phyloP scores from a whole-genome alignment of 1,140 invertebrate species.

The Adelges cooleyi region DNA sequence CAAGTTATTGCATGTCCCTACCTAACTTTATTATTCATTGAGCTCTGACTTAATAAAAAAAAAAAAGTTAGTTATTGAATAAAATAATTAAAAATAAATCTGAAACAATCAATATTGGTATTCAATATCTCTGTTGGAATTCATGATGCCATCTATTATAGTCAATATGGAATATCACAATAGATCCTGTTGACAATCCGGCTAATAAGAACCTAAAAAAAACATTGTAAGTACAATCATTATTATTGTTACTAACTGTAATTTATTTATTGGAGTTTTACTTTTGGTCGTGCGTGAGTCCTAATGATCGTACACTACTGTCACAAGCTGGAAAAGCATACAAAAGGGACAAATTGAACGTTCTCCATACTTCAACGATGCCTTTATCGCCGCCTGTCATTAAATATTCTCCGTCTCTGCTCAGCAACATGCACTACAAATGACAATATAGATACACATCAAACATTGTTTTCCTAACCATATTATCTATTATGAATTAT shows the following conservation, averaged over 20 bases:
- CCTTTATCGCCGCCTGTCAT: slow-evolving; percentile 93
- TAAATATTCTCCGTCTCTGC: slow-evolving; percentile 95
- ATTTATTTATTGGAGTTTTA: slow-evolving; percentile 40
- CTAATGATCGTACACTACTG: slow-evolving; percentile 80
- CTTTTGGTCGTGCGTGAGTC: slow-evolving; percentile 95
- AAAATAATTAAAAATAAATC: too few species aligned
- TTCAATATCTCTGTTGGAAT: slow-evolving; percentile 80
- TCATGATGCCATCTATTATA: slow-evolving; percentile 99
- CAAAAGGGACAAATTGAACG: slow-evolving; percentile 88
- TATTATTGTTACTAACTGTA: neutral
- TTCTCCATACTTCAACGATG: slow-evolving; percentile 95
- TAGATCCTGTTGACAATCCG: slow-evolving; percentile 89
- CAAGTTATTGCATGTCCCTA: too few species aligned
- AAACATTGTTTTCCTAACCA: too few species aligned
- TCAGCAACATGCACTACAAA: slow-evolving; percentile 79
- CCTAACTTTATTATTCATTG: too few species aligned
- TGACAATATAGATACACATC: slow-evolving; percentile 27
- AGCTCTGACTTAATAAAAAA: too few species aligned
- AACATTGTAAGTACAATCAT: slow-evolving; percentile 31
- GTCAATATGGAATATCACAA: slow-evolving; percentile 98
- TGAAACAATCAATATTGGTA: too few species aligned
- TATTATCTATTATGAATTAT: neutral
- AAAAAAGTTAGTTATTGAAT: too few species aligned
- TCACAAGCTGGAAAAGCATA: slow-evolving; percentile 96
- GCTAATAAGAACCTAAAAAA: slow-evolving; percentile 82